Percentiles rank a stretch among this genome's conserved stretches.
Evolutionary conservation across 2,113 vertebrate genomes (phyloP).

Genomic region (Gallinago paraguaiae): DNA sequence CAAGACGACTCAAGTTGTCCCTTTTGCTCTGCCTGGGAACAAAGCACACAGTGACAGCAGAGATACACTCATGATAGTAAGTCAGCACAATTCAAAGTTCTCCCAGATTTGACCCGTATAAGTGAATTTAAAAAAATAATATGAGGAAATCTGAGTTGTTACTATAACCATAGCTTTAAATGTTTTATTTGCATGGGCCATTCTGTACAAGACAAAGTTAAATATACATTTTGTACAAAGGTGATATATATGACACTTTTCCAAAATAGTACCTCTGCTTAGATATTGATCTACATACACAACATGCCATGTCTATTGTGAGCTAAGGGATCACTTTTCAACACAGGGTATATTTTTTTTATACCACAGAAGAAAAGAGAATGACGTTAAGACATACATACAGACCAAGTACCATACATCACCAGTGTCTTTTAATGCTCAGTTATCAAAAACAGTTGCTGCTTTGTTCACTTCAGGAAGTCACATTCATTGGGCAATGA

Average conservation of each 20-base stretch:
- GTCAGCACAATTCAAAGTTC: neutral
- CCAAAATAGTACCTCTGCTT: neutral
- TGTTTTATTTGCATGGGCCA: neutral
- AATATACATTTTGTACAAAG: constrained; percentile 10
- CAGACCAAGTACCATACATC: neutral
- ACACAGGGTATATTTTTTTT: neutral
- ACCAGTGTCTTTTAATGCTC: neutral
- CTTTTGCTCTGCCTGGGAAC: neutral
- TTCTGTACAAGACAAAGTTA: neutral
- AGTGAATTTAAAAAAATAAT: neutral
- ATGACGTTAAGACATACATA: neutral
- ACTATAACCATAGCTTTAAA: neutral
- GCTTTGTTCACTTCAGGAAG: constrained; percentile 20
- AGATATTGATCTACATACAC: neutral
- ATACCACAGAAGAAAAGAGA: neutral
- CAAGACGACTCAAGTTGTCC: neutral
- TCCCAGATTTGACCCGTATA: neutral
- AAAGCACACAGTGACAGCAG: neutral
- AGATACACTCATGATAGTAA: neutral
- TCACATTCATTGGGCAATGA: neutral
- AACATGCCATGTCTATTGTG: neutral
- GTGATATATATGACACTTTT: neutral
- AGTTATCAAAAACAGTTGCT: neutral
- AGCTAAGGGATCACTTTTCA: neutral
- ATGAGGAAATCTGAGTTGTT: neutral